Percentiles rank a stretch among this genome's conserved stretches.
These are phyloP conservation scores for Xiphias gladius DNA, from an alignment of 2,113 vertebrate species.

Conservation along the genomic window DNA sequence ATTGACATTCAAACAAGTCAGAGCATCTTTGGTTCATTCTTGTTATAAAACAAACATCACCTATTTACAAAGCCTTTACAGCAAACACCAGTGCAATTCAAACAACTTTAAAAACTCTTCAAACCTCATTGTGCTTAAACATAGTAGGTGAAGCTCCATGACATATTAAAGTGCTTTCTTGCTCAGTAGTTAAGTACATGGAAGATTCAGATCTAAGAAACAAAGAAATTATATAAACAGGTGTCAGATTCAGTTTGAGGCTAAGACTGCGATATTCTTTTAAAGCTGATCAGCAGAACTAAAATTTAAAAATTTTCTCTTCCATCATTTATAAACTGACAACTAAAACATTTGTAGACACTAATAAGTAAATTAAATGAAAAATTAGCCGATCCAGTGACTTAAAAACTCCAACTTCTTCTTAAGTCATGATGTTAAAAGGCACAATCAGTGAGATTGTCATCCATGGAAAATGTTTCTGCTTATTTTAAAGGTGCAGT, in stretches of 20 bases:
- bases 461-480: not conserved
- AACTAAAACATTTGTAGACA: constrained; percentile 8
- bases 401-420: not conserved
- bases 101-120: constrained; percentile 27
- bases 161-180: constrained; percentile 81
- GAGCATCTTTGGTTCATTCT: constrained; percentile 82
- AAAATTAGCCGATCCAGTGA: constrained; percentile 18
- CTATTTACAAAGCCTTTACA: constrained; percentile 79
- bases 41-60: constrained; percentile 58
- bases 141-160: constrained; percentile 31
- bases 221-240: constrained; percentile 4
- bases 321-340: not conserved
- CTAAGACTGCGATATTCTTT: constrained; percentile 24
- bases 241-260: constrained; percentile 20
- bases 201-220: constrained; percentile 43
- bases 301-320: not conserved
- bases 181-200: constrained; percentile 84
- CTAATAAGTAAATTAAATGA: constrained; percentile 6
- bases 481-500: constrained; percentile 33
- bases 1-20: constrained; percentile 54
- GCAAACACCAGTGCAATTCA: constrained; percentile 67
- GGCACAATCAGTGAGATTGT: constrained; percentile 50
- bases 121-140: constrained; percentile 68
- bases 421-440: constrained; percentile 16
- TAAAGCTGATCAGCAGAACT: constrained; percentile 20